Percentiles rank a stretch among this genome's conserved stretches.
phyloP scores from a whole-genome alignment of 2,113 vertebrate genomes.

The Pandion haliaetus region DNA sequence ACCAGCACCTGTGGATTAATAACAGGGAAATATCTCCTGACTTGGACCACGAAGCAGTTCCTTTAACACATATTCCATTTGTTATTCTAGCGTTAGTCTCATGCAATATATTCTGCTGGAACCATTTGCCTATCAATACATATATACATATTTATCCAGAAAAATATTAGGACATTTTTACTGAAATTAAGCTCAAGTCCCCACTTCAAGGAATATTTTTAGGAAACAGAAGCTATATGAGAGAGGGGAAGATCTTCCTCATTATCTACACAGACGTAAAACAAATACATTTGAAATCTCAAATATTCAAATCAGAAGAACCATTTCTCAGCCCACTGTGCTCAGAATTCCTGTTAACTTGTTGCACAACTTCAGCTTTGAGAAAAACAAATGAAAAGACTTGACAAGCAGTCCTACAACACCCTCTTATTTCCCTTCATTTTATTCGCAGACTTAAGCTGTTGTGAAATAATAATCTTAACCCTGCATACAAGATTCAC shows the following conservation, averaged over 20 bases:
- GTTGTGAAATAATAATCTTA: not conserved
- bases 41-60: not conserved
- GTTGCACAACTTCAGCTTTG: not conserved
- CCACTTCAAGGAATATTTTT: not conserved
- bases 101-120: not conserved
- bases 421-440: not conserved
- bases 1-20: not conserved
- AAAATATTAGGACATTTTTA: not conserved
- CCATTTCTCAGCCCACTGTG: not conserved
- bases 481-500: not conserved
- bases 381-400: not conserved
- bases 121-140: not conserved
- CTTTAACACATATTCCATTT: not conserved
- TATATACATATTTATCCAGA: not conserved
- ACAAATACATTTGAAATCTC: not conserved
- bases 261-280: not conserved
- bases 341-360: not conserved
- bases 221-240: not conserved
- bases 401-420: not conserved
- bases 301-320: not conserved
- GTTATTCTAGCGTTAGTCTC: not conserved
- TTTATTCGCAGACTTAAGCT: not conserved
- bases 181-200: not conserved
- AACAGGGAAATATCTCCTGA: not conserved
- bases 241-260: not conserved